Base-by-base conservation (phyloP, 92 coral and sea anemone species). In the Paramuricea clavata region DNA sequence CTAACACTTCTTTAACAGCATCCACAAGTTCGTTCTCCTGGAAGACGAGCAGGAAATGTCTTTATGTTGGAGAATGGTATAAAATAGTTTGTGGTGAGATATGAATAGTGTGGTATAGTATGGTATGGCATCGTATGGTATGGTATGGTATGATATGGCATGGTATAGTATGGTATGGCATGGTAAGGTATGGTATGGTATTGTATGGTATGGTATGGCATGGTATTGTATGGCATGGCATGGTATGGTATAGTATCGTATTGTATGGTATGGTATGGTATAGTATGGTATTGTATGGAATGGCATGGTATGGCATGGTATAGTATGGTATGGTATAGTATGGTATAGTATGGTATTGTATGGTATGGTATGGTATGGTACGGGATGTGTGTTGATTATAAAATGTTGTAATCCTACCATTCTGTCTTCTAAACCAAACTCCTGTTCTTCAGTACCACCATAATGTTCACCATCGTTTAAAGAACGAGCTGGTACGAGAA, bases 381-480 rank as follows among this genome's bases (percentile, higher is more conserved):
- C 27, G 23, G 64, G 42, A 78, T 43, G 67, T 11, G 43, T 17
- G 19, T 8, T 12, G 54, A n/a, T n/a, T 47, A 47, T 47, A 17
- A 15, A 26, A 76, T 47, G 22, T 41, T 10, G 16, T 41, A 2
- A 34, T 54, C 25, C 91, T 34, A 95, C 98, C 98, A 92, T 95
- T 80, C 98, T 90, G 22, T 91, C 85, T 52, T 93, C 93, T 62
- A 95, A 87, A 19, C 93, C 87, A 78, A 92, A 97, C 22, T 91
- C 92, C 35, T 95, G 98, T 12, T 87, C 81, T 76, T 95, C 98
- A 5, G 95, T 95, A 16, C 98, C 98, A 5, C 94, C 98, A 54
- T 85, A 10, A 80, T 95, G 98, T 60, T 94, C 97, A 7, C 98
- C 98, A 7, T 95, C 94, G 50, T 91, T 90, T 36, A 95, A 78